These are phyloP conservation scores for Oenanthe melanoleuca DNA, from an alignment of 2,113 vertebrate species.

Conservation along the genomic window DNA sequence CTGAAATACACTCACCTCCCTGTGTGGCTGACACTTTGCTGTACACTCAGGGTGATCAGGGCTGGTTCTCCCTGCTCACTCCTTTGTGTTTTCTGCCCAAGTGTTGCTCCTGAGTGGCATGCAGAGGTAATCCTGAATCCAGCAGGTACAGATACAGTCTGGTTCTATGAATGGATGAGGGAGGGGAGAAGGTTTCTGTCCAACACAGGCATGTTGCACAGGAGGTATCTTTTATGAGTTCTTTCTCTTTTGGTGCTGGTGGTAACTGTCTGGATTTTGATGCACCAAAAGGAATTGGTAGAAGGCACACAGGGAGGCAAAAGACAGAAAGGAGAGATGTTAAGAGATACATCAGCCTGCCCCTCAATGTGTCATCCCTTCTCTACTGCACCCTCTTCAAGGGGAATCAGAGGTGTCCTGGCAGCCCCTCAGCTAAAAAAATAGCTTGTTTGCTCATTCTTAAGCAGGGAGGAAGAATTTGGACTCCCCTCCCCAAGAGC, in stretches of 20 bases:
- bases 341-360: background rate
- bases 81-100: background rate
- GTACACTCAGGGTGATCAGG: background rate
- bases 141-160: background rate
- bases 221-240: background rate
- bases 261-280: background rate
- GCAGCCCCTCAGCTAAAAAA: background rate
- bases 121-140: background rate
- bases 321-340: background rate
- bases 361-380: background rate
- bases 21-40: background rate
- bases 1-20: background rate
- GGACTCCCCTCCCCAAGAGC: background rate
- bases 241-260: background rate
- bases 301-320: background rate
- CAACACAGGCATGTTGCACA: rapidly evolving
- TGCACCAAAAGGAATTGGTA: background rate
- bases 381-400: background rate
- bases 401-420: background rate
- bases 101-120: background rate
- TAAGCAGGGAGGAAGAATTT: background rate
- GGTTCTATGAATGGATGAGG: background rate
- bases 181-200: background rate
- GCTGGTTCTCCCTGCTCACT: background rate
- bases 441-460: background rate